Evolutionary conservation across 2,888 invertebrate species (phyloP).

Genomic region (Drosophila quinaria): DNA sequence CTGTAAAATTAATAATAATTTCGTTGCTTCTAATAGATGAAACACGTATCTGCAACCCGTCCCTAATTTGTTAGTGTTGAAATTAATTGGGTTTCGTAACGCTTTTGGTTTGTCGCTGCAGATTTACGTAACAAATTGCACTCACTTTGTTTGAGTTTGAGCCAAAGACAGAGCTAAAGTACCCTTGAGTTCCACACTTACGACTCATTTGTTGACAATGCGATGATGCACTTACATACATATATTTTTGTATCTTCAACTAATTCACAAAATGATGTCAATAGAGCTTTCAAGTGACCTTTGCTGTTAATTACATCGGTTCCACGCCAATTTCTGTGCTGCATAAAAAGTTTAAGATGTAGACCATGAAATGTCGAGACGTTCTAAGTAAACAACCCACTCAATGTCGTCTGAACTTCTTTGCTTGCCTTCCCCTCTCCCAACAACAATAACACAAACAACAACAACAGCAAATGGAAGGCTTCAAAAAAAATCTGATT

Average conservation of each 20-base stretch:
- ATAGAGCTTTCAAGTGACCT: conserved; percentile 27
- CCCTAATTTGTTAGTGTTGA: conserved; percentile 2
- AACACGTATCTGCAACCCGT: conserved; percentile 21
- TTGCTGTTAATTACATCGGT: conserved; percentile 66
- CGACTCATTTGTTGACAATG: conserved; percentile 54
- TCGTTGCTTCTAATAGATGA: conserved; percentile 32
- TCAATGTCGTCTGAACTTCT: conserved; percentile 52
- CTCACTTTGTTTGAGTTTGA: conserved; percentile 45
- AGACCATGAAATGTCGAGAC: conserved; percentile 42
- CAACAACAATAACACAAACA: conserved; percentile 1
- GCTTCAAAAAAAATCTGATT: conserved; percentile 54
- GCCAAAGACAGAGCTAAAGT: conserved; percentile 6
- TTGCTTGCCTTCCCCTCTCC: conserved; percentile 7
- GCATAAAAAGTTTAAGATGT: conserved; percentile 20
- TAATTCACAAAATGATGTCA: conserved; percentile 27
- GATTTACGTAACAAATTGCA: conserved; percentile 57
- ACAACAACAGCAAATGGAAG: conserved; percentile 20
- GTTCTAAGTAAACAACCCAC: conserved; percentile 61
- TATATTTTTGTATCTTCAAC: conserved; percentile 27
- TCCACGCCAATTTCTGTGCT: conserved; percentile 33
- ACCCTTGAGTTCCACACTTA: conserved; percentile 18
- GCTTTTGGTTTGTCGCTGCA: conserved; percentile 17
- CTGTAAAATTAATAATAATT: conserved; percentile 72
- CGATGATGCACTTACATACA: conserved; percentile 56
- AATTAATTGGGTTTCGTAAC: conserved; percentile 41